Percentiles rank a stretch among this genome's conserved stretches.
Conservation (phyloP, 1,140 invertebrate genomes). For the Muscidifurax raptorellus region DNA sequence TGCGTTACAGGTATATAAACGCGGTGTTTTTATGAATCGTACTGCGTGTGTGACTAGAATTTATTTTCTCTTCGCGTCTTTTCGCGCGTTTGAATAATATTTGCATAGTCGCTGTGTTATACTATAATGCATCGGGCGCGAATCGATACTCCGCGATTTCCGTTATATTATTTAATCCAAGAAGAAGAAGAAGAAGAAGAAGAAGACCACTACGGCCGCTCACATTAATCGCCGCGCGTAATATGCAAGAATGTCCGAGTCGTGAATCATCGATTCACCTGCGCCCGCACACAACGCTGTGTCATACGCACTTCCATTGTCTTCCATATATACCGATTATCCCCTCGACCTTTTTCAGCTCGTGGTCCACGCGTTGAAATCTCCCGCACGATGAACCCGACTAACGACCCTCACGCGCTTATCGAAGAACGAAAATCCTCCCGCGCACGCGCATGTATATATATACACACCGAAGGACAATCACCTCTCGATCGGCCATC, state of each 20-base stretch:
- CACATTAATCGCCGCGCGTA: background rate
- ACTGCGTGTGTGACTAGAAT: background rate
- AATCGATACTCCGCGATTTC: background rate
- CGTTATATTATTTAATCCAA: background rate
- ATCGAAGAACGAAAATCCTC: background rate
- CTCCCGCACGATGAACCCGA: too few relatives aligned
- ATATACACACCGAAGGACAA: background rate
- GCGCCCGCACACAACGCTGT: too few relatives aligned
- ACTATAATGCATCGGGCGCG: background rate
- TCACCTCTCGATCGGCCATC: background rate
- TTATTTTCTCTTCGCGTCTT: background rate
- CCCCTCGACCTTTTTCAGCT: too few relatives aligned
- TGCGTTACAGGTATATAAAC: background rate
- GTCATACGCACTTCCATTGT: background rate
- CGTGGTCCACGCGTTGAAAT: too few relatives aligned
- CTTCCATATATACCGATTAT: background rate
- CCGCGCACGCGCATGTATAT: background rate
- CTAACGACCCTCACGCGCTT: too few relatives aligned
- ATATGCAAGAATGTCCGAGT: background rate
- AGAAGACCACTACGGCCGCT: too few relatives aligned
- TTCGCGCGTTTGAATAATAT: background rate
- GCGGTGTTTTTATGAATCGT: background rate
- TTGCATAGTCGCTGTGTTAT: background rate
- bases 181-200: background rate
- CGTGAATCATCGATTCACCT: background rate